phyloP scores from a whole-genome alignment of 2,888 invertebrate species.

The Campaea margaritaria region DNA sequence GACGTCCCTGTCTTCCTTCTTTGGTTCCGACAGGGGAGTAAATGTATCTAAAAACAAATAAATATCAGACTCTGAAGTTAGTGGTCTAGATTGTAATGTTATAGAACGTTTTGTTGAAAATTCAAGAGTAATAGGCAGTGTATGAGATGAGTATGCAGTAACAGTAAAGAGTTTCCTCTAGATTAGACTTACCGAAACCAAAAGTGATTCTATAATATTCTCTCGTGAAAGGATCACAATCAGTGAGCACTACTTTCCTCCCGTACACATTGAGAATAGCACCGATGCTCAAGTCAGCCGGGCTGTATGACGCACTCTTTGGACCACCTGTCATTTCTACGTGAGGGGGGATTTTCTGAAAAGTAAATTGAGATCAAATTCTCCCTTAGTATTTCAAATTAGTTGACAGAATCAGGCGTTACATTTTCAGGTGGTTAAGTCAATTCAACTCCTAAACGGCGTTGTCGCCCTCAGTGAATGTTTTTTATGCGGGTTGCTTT shows the following conservation, averaged over 20 bases:
- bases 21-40: conserved; percentile 84
- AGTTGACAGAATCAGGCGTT: too few species aligned
- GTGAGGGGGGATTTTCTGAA: conserved; percentile 69
- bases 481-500: too few species aligned
- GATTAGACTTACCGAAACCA: conserved; percentile 80
- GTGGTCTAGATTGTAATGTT: too few species aligned
- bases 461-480: too few species aligned
- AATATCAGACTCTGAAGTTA: too few species aligned
- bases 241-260: conserved; percentile 90
- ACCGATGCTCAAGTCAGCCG: conserved; percentile 93
- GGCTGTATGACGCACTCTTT: conserved; percentile 82
- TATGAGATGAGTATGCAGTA: too few species aligned
- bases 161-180: background rate
- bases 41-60: conserved; percentile 86
- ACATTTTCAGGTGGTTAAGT: too few species aligned
- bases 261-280: conserved; percentile 92
- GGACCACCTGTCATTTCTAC: conserved; percentile 78
- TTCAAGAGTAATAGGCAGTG: too few species aligned
- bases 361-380: conserved; percentile 4
- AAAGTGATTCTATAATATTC: conserved; percentile 92
- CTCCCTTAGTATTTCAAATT: too few species aligned
- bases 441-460: too few species aligned
- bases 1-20: conserved; percentile 58
- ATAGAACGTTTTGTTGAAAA: too few species aligned
- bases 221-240: conserved; percentile 94